These are phyloP conservation scores for Melikaiella ostensackeni DNA, from an alignment of 2,888 invertebrate species.

Conservation along the genomic window DNA sequence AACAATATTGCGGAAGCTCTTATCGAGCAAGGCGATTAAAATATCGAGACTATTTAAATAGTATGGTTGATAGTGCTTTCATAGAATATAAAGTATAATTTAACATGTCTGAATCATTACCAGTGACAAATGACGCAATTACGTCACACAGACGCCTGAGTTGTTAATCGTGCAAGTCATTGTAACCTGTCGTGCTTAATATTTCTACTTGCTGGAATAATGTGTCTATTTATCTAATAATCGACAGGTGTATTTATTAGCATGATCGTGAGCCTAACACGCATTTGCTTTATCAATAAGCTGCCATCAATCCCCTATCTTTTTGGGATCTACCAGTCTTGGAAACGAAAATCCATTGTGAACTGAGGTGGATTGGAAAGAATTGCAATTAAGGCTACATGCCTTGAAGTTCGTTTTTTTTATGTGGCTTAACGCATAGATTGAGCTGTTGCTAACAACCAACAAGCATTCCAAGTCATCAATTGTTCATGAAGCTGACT, in stretches of 20 bases:
- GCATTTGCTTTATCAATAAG: conserved; percentile 33
- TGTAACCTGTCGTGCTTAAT: conserved; percentile 57
- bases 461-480: no score
- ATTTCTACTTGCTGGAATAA: conserved; percentile 57
- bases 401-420: background rate
- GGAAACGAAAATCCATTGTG: background rate
- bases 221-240: conserved; percentile 61
- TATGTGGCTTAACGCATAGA: no score
- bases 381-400: conserved; percentile 3
- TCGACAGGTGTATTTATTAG: conserved; percentile 60
- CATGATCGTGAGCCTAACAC: conserved; percentile 33
- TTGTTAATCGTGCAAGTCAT: conserved; percentile 55
- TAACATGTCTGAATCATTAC: conserved; percentile 57
- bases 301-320: conserved; percentile 20
- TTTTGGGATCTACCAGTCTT: conserved; percentile 19
- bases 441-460: no score
- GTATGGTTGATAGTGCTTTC: background rate
- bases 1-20: conserved; percentile 19
- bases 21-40: background rate
- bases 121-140: conserved; percentile 59
- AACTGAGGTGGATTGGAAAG: background rate
- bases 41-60: conserved; percentile 6
- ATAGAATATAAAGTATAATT: conserved; percentile 57
- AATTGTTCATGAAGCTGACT: no score
- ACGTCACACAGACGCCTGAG: conserved; percentile 58